A percentile compares a stretch with the other conserved stretches of the same genome.
These are phyloP conservation scores for Microctonus aethiopoides DNA, from an alignment of 2,888 invertebrate species.

Conservation along the genomic window DNA sequence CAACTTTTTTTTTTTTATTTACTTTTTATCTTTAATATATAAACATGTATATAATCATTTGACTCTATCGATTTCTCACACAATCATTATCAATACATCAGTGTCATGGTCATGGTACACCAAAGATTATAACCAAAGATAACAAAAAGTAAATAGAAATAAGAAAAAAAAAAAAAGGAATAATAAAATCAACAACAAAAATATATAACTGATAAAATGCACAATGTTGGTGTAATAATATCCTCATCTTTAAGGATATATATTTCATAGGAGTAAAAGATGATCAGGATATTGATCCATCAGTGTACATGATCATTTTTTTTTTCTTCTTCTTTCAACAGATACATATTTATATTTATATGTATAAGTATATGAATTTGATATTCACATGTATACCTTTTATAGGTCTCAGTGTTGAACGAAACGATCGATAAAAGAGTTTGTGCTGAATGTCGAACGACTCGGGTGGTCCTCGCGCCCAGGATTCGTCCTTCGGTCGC, in stretches of 20 bases:
- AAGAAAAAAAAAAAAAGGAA: background rate
- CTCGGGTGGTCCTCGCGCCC: conserved; percentile 61
- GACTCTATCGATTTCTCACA: background rate
- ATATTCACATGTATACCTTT: background rate
- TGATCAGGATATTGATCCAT: conserved; percentile 30
- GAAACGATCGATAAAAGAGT: conserved; percentile 16
- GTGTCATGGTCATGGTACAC: conserved; percentile 1
- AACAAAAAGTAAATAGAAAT: background rate
- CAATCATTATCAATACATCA: background rate
- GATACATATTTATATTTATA: too few species aligned
- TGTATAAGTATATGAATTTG: background rate
- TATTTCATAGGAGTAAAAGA: conserved; percentile 29
- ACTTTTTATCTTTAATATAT: background rate
- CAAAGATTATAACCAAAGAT: background rate
- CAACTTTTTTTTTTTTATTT: background rate
- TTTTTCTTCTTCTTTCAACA: too few species aligned
- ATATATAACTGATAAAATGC: conserved; percentile 1
- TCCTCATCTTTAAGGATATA: conserved; percentile 45
- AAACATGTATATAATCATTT: background rate
- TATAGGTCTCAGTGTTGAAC: conserved; percentile 5
- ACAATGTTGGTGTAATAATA: conserved; percentile 42
- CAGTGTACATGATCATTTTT: conserved; percentile 8
- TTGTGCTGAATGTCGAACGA: conserved; percentile 41
- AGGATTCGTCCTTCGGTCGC: conserved; percentile 31
- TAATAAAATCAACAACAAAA: background rate